Evolutionary conservation across 2,113 vertebrate species (phyloP), one percentile per base, ranked within the genome.

Genomic region (Oxygymnocypris stewartii): DNA sequence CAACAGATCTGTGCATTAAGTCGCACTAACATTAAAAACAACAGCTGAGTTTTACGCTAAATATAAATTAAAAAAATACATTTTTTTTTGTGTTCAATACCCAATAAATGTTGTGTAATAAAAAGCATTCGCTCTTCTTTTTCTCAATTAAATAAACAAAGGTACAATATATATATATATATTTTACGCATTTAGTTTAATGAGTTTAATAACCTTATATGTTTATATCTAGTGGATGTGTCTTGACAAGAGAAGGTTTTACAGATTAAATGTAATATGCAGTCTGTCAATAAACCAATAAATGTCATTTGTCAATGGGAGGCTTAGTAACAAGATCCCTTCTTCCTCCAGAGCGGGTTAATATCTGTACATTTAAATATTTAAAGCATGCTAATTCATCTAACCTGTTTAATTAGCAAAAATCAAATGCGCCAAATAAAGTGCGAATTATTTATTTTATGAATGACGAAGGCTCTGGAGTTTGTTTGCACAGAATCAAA

Each of bases 251-350:
- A 25, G 73, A 51, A 77, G 13, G 28, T 78, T 78, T 78, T 6
- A 37, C 49, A 49, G 51, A 57, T 75, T 44, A 77, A 28, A 51
- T 77, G 28, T 79, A 40, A 59, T 37, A 61, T 37, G 75, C 31
- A 79, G 63, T 79, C 76, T 57, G n/a, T 57, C 61, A 79, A 79
- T 79, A 61, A 40, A 59, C 35, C 75, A 71, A 28, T 67, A 69
- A 69, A 85, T 40, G 40, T 16, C 47, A 49, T 85, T 74, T 61
- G 4, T 82, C 28, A 81, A 31, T 81, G 51, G 49, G 54, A 14
- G 65, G n/a, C 65, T 31, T 57, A 71, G 40, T 69, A 77, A 31
- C 83, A 84, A 31, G 25, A 80, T 59, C 42, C 23, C 37, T 35
- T 71, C 85, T 71, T 79, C 65, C 37, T 86, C 71, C 8, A 71